Conservation (phyloP, 53 echinoderm and acorn worm genomes). For the Luidia sarsii region DNA sequence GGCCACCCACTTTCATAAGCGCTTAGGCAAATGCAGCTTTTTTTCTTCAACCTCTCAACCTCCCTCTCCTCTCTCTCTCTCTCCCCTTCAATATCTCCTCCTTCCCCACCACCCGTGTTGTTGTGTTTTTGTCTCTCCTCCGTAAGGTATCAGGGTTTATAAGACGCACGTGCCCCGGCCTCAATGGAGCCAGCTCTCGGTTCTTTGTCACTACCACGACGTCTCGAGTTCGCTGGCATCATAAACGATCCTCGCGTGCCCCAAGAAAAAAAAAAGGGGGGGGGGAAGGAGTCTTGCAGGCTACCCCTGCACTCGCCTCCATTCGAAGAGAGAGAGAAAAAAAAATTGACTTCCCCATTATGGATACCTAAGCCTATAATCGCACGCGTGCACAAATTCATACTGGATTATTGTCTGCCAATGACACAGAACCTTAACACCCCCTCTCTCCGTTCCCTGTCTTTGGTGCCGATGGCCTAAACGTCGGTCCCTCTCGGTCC, state of each 20-base stretch:
- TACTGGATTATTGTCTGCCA: slow-evolving; percentile 27
- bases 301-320: neutral
- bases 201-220: slow-evolving; percentile 26
- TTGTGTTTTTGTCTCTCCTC: neutral
- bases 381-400: slow-evolving; percentile 9
- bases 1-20: slow-evolving; percentile 28
- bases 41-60: too few relatives aligned
- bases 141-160: slow-evolving; percentile 20
- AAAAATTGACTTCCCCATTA: slow-evolving; percentile 28
- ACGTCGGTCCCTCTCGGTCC: too few relatives aligned
- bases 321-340: neutral
- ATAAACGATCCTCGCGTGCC: slow-evolving; percentile 18
- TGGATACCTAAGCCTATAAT: slow-evolving; percentile 34
- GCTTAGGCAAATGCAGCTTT: slow-evolving; percentile 16
- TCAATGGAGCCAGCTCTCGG: slow-evolving; percentile 31
- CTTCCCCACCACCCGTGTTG: too few relatives aligned
- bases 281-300: slow-evolving; percentile 21
- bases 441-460: too few relatives aligned
- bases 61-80: too few relatives aligned
- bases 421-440: too few relatives aligned
- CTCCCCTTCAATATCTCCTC: too few relatives aligned
- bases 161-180: slow-evolving; percentile 33
- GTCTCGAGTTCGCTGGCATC: slow-evolving; percentile 3
- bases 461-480: too few relatives aligned
- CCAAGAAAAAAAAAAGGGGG: too few relatives aligned